Evolutionary conservation across 1,140 invertebrate species (phyloP), one percentile per base, ranked within the genome.

Genomic region (Dinoponera quadriceps): DNA sequence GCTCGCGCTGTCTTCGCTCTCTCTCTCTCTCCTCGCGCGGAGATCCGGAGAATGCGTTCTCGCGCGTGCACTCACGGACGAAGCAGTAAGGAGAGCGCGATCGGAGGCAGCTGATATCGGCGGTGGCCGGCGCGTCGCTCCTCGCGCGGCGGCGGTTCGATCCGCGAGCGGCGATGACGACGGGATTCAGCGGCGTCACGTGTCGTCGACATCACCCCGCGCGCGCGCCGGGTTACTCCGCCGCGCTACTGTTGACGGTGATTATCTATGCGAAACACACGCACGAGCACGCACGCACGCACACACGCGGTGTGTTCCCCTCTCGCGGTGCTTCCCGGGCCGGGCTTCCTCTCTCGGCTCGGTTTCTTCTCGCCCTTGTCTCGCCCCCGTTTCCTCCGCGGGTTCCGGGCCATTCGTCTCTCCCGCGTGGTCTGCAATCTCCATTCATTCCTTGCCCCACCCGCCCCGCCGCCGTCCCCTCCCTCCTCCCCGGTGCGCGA

Each of bases 121-220:
- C 83, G 85, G 81, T 82, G 83, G 3, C 38, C 11, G 38, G 38
- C 92, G 91, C 90, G 90, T 91, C 60, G 60, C 72, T 51, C n/a
- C n/a, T 59, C 71, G 55, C 71, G 48, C n/a, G n/a, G n/a, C n/a
- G n/a, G n/a, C n/a, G n/a, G n/a, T 85, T 81, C 85, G 81, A 87
- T 86, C 89, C 86, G 84, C 86, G 87, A 63, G 84, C 89, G 83
- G 27, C 27, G 69, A 44, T 63, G 80, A 73, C 82, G 85, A 92
- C 89, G 85, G 90, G 89, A 91, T 91, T 92, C 90, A 90, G 91
- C 89, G 85, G 85, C 90, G 92, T 93, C 93, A 93, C 93, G 92
- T 93, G 92, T 92, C 90, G 91, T 90, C 92, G 89, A 90, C 91
- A 92, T 92, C 89, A 91, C 88, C 92, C 90, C 84, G 84, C 85